phyloP scores from a whole-genome alignment of 2,797 vertebrate species.

The Acipenser transmontanus region DNA sequence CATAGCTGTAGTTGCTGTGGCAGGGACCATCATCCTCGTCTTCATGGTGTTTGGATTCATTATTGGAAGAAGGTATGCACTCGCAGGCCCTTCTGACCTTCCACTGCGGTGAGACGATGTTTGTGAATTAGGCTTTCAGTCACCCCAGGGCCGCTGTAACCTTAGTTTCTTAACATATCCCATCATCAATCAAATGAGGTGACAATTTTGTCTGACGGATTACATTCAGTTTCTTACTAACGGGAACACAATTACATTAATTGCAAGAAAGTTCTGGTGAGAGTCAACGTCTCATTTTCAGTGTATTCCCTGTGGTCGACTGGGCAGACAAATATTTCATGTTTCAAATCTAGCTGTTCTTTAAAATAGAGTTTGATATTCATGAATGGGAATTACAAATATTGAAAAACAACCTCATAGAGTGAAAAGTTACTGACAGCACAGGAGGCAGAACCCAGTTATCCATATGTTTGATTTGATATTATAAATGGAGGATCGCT shows the following conservation, averaged over 20 bases:
- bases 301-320: too few species aligned
- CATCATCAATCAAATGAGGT: constrained; percentile 28
- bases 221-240: constrained; percentile 6
- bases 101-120: constrained; percentile 72
- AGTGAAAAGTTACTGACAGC: too few species aligned
- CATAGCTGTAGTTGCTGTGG: constrained; percentile 95
- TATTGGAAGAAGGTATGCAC: constrained; percentile 93
- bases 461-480: too few species aligned
- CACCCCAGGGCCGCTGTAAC: constrained; percentile 46
- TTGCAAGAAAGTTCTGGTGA: background rate
- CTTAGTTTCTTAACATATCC: constrained; percentile 41
- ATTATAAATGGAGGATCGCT: too few species aligned
- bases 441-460: too few species aligned
- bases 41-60: constrained; percentile 99
- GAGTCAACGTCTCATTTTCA: too few species aligned
- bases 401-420: too few species aligned
- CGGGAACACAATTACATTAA: background rate
- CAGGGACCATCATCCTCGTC: constrained; percentile 95
- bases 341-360: too few species aligned
- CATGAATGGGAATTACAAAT: too few species aligned
- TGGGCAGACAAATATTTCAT: too few species aligned
- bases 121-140: constrained; percentile 62
- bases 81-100: constrained; percentile 70
- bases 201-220: constrained; percentile 38
- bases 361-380: too few species aligned